Base-by-base conservation (phyloP, 1,140 invertebrate genomes). In the Chionoecetes opilio region DNA sequence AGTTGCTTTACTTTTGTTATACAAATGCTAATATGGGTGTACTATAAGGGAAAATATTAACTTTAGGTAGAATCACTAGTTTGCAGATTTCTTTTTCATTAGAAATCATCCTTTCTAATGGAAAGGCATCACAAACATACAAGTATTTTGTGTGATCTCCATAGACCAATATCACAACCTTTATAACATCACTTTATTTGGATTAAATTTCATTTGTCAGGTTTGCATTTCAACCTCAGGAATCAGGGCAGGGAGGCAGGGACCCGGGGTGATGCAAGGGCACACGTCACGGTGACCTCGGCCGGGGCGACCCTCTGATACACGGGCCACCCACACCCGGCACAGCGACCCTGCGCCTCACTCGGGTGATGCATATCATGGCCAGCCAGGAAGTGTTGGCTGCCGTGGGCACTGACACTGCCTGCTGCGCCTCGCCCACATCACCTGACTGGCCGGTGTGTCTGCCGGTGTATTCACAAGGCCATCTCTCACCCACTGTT, bases 201-300 rank as follows among this genome's bases (percentile, higher is more conserved):
- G 2, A 82, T 93, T 93, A 84, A 85, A 89, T 94, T 93, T 17
- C 21, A 82, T 29, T 94, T 90, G 41, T 85, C 35, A 87, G 90
- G 90, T 85, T 95, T 35, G 91, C 82, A 92, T 92, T 95, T 95
- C 88, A 92, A 95, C 82, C 94, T 95, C 94, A 95, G 94, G 94
- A 95, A 95, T 92, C 94, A 92, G 82, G 94, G 94, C 94, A 95
- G 94, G 94, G 94, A 95, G 94, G 94, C 94, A 95, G 94, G 94
- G 94, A 95, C 93, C 82, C 85, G 93, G 82, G 89, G 89, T 91
- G 82, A 91, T 82, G 82, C 41, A 85, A 53, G 9, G 82, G 93
- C 93, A 94, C 82, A 75, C 29, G 32, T 86, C 82, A 91, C 92
- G 84, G 85, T 35, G 11, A 84, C 29, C n/a, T 75, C 75, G 86